These are phyloP conservation scores for Zeugodacus cucurbitae DNA, from an alignment of 1,140 invertebrate species.

Conservation along the genomic window DNA sequence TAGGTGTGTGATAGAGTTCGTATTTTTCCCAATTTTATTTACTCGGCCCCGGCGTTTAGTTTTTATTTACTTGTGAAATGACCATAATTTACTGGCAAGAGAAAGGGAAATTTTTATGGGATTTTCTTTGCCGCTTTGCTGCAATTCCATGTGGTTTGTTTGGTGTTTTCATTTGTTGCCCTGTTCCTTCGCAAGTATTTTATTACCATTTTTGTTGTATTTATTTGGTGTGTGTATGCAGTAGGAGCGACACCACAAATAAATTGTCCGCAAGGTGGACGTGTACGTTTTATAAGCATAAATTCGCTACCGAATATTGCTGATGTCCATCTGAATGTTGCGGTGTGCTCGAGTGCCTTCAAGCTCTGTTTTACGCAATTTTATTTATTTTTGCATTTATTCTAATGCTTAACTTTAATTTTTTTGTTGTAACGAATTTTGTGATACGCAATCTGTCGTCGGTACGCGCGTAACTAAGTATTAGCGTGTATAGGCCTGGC, in stretches of 20 bases:
- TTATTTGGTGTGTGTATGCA: neutral
- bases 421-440: neutral
- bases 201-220: neutral
- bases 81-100: neutral
- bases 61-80: constrained; percentile 20
- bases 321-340: neutral
- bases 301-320: neutral
- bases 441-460: neutral
- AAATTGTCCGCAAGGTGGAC: neutral
- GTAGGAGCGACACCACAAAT: neutral
- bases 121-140: neutral
- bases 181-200: neutral
- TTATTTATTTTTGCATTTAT: neutral
- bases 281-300: neutral
- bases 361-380: neutral
- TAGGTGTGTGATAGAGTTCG: neutral
- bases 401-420: neutral
- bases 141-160: neutral
- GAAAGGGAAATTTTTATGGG: neutral
- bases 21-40: neutral
- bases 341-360: neutral
- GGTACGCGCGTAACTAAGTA: too few relatives aligned
- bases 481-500: neutral
- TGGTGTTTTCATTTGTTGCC: neutral
- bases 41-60: neutral